These are phyloP conservation scores for Pteropus rufus DNA, from an alignment of 2,797 vertebrate species.

Conservation along the genomic window DNA sequence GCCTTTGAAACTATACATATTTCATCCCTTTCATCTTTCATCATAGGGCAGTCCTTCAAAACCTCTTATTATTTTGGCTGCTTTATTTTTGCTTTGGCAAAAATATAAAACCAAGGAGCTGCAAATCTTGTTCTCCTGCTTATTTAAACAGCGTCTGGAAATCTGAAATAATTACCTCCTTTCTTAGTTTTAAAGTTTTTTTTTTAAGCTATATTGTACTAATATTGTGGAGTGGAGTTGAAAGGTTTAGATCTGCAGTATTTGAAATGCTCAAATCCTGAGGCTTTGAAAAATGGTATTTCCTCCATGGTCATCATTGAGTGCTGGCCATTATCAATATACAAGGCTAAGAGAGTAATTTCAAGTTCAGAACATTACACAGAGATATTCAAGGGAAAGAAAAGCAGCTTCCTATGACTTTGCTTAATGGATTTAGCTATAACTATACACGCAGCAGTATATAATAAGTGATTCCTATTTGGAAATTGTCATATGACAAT, in stretches of 20 bases:
- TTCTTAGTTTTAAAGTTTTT: neutral
- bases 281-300: neutral
- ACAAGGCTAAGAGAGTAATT: neutral
- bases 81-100: conserved; percentile 51
- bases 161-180: conserved; percentile 41
- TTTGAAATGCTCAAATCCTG: neutral
- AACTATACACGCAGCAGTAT: neutral
- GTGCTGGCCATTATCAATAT: neutral
- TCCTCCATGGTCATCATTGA: neutral
- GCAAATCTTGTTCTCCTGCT: conserved; percentile 56
- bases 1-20: conserved; percentile 51
- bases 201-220: neutral
- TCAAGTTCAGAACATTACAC: neutral
- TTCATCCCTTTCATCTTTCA: conserved; percentile 73
- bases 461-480: neutral
- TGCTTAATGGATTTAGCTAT: neutral
- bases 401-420: neutral
- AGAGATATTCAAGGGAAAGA: neutral
- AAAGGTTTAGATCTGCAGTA: fast-evolving
- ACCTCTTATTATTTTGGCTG: conserved; percentile 66
- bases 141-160: conserved; percentile 59
- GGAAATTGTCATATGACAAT: neutral
- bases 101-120: conserved; percentile 29
- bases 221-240: neutral
- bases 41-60: conserved; percentile 60